These are phyloP conservation scores for Stichopus horrens DNA, from an alignment of 53 echinoderm and acorn worm genomes.

Conservation along the genomic window DNA sequence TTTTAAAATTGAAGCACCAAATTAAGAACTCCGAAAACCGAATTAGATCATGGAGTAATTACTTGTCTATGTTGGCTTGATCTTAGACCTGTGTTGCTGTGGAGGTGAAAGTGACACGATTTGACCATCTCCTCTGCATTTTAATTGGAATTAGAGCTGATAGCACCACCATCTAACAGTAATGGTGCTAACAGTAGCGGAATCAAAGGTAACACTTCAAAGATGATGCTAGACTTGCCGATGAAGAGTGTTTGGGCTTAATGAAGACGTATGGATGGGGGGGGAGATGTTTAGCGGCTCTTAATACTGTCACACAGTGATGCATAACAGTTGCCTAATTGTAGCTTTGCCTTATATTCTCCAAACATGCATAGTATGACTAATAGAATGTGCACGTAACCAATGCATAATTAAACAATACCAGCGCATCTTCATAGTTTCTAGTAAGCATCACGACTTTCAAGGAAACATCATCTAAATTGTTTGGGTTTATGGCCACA, in stretches of 20 bases:
- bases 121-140: not conserved
- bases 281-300: no score
- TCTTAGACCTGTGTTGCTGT: not conserved
- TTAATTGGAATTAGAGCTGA: constrained; percentile 29
- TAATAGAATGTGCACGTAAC: no score
- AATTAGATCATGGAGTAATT: constrained; percentile 37
- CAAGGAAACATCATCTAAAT: no score
- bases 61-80: constrained; percentile 1
- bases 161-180: not conserved
- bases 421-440: no score
- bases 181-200: not conserved
- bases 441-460: no score
- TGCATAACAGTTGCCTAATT: no score
- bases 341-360: no score
- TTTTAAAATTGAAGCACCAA: not conserved
- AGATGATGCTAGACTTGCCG: not conserved
- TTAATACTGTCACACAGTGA: no score
- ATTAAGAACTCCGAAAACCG: not conserved
- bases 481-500: no score
- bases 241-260: not conserved
- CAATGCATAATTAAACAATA: no score
- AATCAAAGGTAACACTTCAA: not conserved
- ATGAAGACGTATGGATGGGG: not conserved
- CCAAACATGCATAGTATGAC: no score
- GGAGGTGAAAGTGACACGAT: constrained; percentile 7